Percentiles rank a stretch among this genome's conserved stretches.
Evolutionary conservation across 2,888 invertebrate species (phyloP).

Genomic region (Pyrochroa serraticornis): DNA sequence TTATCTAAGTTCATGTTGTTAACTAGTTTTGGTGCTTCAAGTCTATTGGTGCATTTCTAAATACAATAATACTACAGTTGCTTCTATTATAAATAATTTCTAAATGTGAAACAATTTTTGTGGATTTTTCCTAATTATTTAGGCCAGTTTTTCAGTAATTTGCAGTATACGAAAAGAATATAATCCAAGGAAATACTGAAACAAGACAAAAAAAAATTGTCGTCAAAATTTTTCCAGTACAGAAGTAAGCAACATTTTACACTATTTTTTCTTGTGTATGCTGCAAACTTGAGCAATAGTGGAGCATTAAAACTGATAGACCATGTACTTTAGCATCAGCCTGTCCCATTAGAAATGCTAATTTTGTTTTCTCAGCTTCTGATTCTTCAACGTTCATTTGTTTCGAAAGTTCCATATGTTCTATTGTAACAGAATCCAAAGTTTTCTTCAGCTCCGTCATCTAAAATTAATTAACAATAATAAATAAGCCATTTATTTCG

Average conservation of each 20-base stretch:
- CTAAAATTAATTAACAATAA: slow-evolving; percentile 55
- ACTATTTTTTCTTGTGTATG: slow-evolving; percentile 64
- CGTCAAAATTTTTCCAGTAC: no score
- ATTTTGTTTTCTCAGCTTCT: slow-evolving; percentile 57
- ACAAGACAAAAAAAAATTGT: no score
- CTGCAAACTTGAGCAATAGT: slow-evolving; percentile 93
- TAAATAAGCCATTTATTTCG: not conserved
- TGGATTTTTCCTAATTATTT: no score
- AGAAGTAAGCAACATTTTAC: slow-evolving; percentile 28
- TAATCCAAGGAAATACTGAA: no score
- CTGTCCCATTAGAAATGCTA: slow-evolving; percentile 63
- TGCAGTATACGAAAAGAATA: no score
- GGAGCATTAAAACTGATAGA: slow-evolving; percentile 89
- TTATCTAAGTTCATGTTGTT: no score
- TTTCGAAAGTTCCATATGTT: slow-evolving; percentile 61
- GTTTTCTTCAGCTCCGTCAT: slow-evolving; percentile 76
- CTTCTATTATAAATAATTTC: no score
- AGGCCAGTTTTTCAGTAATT: no score
- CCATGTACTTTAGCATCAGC: slow-evolving; percentile 89
- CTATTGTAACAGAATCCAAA: slow-evolving; percentile 73
- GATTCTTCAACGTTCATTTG: slow-evolving; percentile 56
- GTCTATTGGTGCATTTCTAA: no score
- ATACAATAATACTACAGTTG: no score
- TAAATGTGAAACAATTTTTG: no score
- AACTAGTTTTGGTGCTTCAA: no score